Conservation (phyloP, 2,797 vertebrate genomes). For the Spinus olivaceus region DNA sequence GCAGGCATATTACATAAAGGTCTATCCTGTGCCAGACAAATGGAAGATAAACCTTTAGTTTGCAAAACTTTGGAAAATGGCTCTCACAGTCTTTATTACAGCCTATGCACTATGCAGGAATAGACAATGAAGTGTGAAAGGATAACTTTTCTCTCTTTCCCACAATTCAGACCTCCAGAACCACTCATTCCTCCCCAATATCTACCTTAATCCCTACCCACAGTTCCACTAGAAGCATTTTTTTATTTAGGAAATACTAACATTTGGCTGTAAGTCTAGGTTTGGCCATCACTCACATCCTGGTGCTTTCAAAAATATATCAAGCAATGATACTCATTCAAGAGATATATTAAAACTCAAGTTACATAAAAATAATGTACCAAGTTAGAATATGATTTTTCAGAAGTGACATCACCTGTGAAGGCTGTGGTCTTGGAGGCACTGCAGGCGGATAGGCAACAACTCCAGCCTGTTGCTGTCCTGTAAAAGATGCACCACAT, state of each 20-base stretch:
- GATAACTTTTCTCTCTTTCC: neutral
- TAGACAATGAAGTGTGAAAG: neutral
- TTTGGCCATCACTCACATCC: neutral
- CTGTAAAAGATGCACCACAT: constrained; percentile 34
- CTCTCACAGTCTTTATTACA: neutral
- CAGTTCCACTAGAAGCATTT: neutral
- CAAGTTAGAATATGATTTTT: neutral
- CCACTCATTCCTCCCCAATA: neutral
- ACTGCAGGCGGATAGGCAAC: constrained; percentile 94
- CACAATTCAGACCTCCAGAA: neutral
- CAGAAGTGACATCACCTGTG: constrained; percentile 81
- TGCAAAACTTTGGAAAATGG: neutral
- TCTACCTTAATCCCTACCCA: neutral
- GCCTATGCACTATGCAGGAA: neutral
- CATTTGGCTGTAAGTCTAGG: neutral
- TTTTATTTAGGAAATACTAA: neutral
- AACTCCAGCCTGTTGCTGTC: constrained; percentile 84
- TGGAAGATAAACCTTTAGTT: neutral
- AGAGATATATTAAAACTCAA: neutral
- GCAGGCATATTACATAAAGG: neutral
- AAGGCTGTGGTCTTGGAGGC: constrained; percentile 92
- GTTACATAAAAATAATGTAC: neutral
- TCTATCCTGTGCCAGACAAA: neutral
- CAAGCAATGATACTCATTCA: neutral
- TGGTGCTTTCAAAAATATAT: neutral